These are phyloP conservation scores for Coenonympha arcania DNA, from an alignment of 2,888 invertebrate genomes.

Conservation along the genomic window DNA sequence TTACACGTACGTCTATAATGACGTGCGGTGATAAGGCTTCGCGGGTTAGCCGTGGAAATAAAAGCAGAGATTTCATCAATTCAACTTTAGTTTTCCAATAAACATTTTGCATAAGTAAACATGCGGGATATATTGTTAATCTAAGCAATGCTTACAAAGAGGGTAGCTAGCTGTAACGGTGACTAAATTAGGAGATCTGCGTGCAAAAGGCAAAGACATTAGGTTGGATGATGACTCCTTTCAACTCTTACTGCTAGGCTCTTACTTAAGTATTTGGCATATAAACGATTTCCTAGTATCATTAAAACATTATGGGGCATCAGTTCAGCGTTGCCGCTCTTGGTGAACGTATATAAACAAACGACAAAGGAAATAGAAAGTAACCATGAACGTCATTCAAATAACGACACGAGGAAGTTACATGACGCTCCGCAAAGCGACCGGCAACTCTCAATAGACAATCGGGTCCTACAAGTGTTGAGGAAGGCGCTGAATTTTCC, in stretches of 20 bases:
- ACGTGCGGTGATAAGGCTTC: neutral
- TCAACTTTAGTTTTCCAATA: no score
- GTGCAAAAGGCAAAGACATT: no score
- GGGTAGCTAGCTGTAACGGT: no score
- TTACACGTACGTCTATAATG: neutral
- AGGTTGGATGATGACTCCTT: no score
- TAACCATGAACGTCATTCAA: neutral
- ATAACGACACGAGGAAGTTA: neutral
- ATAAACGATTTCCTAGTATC: neutral
- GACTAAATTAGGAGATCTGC: no score
- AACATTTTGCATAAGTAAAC: no score
- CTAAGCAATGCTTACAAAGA: no score
- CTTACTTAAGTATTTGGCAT: no score
- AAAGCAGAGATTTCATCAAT: neutral
- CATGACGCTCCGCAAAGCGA: neutral
- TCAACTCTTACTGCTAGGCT: no score
- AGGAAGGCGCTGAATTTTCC: slow-evolving; percentile 1
- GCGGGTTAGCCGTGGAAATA: neutral
- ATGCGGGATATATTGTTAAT: no score
- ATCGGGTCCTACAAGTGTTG: neutral
- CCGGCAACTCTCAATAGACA: no score
- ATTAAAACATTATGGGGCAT: neutral
- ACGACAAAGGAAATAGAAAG: neutral
- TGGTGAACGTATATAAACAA: neutral
- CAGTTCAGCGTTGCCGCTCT: neutral